These are phyloP conservation scores for Nymphalis io DNA, from an alignment of 1,140 invertebrate species.

Conservation along the genomic window DNA sequence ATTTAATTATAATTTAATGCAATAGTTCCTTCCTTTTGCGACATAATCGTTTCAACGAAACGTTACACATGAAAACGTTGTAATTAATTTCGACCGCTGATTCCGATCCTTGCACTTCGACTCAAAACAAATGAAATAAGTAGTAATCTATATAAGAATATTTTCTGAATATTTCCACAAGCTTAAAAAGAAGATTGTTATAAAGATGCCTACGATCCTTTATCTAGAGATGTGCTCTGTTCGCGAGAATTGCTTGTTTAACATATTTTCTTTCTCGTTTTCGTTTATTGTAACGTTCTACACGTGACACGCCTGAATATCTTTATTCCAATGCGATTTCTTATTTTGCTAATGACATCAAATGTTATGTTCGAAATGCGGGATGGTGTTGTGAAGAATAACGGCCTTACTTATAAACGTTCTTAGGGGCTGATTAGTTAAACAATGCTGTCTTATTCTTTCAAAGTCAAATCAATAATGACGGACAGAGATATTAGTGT, in stretches of 20 bases:
- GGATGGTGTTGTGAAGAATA: too few species aligned
- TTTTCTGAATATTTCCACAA: neutral
- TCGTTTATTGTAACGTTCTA: slow-evolving; percentile 59
- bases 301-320: slow-evolving; percentile 45
- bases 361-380: neutral
- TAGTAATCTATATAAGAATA: neutral
- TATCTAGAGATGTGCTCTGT: slow-evolving; percentile 51
- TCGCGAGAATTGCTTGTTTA: slow-evolving; percentile 63
- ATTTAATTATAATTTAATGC: too few species aligned
- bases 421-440: too few species aligned
- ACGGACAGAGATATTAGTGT: too few species aligned
- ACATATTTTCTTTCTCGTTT: slow-evolving; percentile 66
- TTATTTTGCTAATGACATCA: neutral
- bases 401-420: too few species aligned
- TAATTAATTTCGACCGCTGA: too few species aligned
- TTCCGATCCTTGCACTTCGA: neutral
- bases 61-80: too few species aligned
- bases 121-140: too few species aligned
- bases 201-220: slow-evolving; percentile 8
- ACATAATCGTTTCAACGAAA: too few species aligned
- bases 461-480: too few species aligned
- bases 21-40: too few species aligned
- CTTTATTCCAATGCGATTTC: neutral
- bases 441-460: too few species aligned
- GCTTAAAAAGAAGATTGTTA: neutral